A percentile compares a stretch with the other conserved stretches of the same genome.
These are phyloP conservation scores for Scaeva pyrastri DNA, from an alignment of 2,888 invertebrate genomes.

Conservation along the genomic window DNA sequence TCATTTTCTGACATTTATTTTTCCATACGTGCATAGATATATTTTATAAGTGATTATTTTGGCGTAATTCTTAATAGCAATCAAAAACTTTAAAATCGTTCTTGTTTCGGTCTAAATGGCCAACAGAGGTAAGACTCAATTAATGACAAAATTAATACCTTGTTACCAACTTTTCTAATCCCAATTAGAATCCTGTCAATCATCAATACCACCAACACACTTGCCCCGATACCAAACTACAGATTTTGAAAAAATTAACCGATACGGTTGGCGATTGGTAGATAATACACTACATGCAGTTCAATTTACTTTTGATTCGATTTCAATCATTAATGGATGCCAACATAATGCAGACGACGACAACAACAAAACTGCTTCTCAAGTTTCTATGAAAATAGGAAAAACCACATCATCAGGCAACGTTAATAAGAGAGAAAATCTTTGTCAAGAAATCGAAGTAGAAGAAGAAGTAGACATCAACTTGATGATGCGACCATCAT, in stretches of 20 bases:
- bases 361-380: not conserved
- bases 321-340: not conserved
- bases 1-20: too few species aligned
- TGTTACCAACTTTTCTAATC: too few species aligned
- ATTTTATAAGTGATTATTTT: too few species aligned
- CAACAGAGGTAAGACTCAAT: too few species aligned
- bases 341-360: not conserved
- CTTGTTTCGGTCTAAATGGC: too few species aligned
- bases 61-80: too few species aligned
- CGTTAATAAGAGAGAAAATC: not conserved
- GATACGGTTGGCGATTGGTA: slow-evolving; percentile 56
- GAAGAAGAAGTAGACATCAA: slow-evolving; percentile 36
- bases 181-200: not conserved
- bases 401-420: not conserved
- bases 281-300: slow-evolving; percentile 45
- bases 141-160: too few species aligned
- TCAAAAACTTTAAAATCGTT: too few species aligned
- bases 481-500: slow-evolving; percentile 19
- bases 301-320: slow-evolving; percentile 44
- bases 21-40: too few species aligned
- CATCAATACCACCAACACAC: not conserved
- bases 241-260: not conserved
- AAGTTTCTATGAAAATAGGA: too few species aligned
- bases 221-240: not conserved
- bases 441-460: not conserved